Percentiles rank a stretch among this genome's conserved stretches.
These are phyloP conservation scores for Neomonachus schauinslandi DNA, from an alignment of 2,113 vertebrate genomes.

Conservation along the genomic window DNA sequence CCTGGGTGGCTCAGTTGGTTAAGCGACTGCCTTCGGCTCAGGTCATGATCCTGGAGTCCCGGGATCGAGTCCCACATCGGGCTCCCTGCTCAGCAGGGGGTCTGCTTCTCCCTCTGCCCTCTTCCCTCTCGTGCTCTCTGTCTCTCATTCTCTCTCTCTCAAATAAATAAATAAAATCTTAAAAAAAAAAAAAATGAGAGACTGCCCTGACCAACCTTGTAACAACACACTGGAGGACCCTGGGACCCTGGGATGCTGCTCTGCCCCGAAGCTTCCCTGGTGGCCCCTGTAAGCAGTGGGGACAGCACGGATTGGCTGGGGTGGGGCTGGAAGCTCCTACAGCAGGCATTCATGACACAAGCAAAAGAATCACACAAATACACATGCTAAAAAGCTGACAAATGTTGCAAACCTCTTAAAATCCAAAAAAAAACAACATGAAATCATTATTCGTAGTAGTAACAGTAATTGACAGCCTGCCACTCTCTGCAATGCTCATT, in stretches of 20 bases:
- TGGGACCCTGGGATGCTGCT: accelerated
- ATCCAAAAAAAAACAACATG: not conserved
- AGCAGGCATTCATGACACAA: not conserved
- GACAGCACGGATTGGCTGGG: too few species aligned
- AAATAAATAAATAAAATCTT: too few species aligned
- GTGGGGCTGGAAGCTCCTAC: accelerated
- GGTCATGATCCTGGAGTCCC: too few species aligned
- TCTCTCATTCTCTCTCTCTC: too few species aligned
- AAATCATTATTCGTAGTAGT: not conserved
- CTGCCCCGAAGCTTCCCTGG: accelerated
- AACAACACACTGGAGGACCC: not conserved
- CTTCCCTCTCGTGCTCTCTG: too few species aligned
- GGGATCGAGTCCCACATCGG: too few species aligned
- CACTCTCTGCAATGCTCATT: not conserved
- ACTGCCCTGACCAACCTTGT: not conserved
- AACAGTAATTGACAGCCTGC: not conserved
- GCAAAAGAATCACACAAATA: not conserved
- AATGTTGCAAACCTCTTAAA: not conserved
- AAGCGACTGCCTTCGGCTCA: too few species aligned
- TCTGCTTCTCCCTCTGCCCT: too few species aligned
- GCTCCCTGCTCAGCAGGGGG: too few species aligned
- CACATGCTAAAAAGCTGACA: not conserved
- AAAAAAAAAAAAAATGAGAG: not conserved
- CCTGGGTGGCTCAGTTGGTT: too few species aligned
- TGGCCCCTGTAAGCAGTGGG: accelerated